Percentiles rank a stretch among this genome's conserved stretches.
phyloP scores from a whole-genome alignment of 2,888 invertebrate genomes.

The Caradrina clavipalpis region DNA sequence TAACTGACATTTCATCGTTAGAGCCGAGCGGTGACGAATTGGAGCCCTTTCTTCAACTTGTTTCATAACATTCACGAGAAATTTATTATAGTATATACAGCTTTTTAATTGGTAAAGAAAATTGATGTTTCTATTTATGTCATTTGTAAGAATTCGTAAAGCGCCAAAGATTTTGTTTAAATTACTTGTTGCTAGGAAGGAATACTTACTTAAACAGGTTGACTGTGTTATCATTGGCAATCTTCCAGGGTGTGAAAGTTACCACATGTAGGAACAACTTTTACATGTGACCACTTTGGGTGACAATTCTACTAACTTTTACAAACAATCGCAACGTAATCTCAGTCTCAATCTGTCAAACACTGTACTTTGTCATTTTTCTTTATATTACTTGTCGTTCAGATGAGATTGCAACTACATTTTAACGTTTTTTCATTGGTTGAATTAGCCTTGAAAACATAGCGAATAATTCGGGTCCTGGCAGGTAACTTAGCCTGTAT shows the following conservation, averaged over 20 bases:
- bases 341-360: too few relatives aligned
- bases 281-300: too few relatives aligned
- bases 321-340: too few relatives aligned
- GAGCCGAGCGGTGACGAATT: slow-evolving; percentile 45
- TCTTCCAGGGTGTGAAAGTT: not conserved
- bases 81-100: slow-evolving; percentile 9
- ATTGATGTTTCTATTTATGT: slow-evolving; percentile 16
- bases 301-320: too few relatives aligned
- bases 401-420: too few relatives aligned
- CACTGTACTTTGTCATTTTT: too few relatives aligned
- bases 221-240: not conserved
- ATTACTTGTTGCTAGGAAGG: not conserved
- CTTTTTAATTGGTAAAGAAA: slow-evolving; percentile 32
- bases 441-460: too few relatives aligned
- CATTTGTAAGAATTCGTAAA: not conserved
- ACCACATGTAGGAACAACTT: not conserved
- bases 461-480: not conserved
- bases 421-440: too few relatives aligned
- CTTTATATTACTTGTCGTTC: too few relatives aligned
- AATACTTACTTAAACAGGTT: not conserved
- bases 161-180: not conserved
- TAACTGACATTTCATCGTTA: slow-evolving; percentile 48
- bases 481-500: not conserved
- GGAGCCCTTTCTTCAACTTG: slow-evolving; percentile 47
- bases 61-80: slow-evolving; percentile 29